Conservation (phyloP, 2,113 vertebrate genomes). For the Redunca redunca region DNA sequence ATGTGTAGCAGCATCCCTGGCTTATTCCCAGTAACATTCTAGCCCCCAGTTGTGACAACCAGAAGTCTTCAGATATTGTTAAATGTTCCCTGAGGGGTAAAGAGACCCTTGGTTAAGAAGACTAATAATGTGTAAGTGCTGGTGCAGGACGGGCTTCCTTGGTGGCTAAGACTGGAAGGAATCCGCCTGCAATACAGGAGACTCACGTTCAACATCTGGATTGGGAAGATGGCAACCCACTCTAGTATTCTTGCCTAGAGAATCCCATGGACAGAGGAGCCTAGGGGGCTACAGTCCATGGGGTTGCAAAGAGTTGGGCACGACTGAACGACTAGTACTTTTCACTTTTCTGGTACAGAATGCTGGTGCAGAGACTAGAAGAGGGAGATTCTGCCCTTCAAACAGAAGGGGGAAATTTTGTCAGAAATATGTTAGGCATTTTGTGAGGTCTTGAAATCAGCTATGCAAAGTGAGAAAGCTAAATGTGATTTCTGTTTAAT, state of each 20-base stretch:
- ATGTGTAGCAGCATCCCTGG: neutral
- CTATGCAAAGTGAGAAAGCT: neutral
- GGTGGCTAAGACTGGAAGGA: neutral
- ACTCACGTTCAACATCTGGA: neutral
- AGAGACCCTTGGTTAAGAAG: neutral
- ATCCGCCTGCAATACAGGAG: neutral
- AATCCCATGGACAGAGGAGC: neutral
- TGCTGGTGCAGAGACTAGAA: neutral
- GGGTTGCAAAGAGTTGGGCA: neutral
- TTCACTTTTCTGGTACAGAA: neutral
- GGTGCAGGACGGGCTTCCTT: neutral
- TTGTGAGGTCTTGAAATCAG: neutral
- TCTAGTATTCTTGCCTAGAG: neutral
- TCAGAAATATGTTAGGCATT: neutral
- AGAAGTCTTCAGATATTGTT: neutral
- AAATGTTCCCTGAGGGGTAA: neutral
- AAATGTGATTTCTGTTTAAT: neutral
- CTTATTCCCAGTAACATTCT: neutral
- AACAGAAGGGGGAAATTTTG: neutral
- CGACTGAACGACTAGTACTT: neutral
- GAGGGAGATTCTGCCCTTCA: neutral
- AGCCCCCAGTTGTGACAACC: neutral
- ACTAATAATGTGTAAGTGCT: neutral
- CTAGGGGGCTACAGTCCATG: neutral
- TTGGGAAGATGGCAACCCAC: neutral